A percentile compares a stretch with the other conserved stretches of the same genome.
Conservation (phyloP, 2,113 vertebrate species). For the Entelurus aequoreus region DNA sequence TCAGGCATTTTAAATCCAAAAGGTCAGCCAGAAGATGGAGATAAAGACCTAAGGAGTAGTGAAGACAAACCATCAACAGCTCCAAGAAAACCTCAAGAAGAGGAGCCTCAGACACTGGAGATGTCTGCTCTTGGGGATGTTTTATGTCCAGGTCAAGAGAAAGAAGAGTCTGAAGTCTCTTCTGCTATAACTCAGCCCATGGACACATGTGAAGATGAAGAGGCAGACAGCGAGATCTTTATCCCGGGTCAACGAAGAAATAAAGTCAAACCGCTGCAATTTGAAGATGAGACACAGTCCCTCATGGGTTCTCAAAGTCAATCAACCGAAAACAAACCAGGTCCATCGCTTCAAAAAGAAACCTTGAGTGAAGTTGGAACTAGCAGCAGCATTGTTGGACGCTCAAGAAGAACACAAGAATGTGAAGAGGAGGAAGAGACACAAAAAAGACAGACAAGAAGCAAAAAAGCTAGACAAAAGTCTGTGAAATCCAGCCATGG, state of each 20-base stretch:
- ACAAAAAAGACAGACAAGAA: conserved; percentile 24
- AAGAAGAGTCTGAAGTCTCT: not conserved
- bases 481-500: conserved; percentile 10
- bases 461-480: conserved; percentile 28
- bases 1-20: not conserved
- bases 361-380: conserved; percentile 8
- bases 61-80: conserved; percentile 21
- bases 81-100: not conserved
- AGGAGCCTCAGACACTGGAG: not conserved
- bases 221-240: conserved; percentile 5
- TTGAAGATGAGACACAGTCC: conserved; percentile 12
- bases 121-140: not conserved
- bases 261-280: not conserved
- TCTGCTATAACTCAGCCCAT: conserved; percentile 24
- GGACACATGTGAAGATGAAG: not conserved
- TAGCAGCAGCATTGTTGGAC: not conserved
- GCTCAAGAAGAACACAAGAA: not conserved
- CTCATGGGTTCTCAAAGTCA: not conserved
- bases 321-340: conserved; percentile 5
- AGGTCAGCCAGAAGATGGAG: not conserved
- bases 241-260: not conserved
- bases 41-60: not conserved
- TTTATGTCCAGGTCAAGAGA: not conserved
- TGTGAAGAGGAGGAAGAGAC: not conserved
- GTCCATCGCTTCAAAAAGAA: conserved; percentile 5